Evolutionary conservation across 2,113 vertebrate genomes (phyloP), one percentile per base, ranked within the genome.

Genomic region (Anoplopoma fimbria): DNA sequence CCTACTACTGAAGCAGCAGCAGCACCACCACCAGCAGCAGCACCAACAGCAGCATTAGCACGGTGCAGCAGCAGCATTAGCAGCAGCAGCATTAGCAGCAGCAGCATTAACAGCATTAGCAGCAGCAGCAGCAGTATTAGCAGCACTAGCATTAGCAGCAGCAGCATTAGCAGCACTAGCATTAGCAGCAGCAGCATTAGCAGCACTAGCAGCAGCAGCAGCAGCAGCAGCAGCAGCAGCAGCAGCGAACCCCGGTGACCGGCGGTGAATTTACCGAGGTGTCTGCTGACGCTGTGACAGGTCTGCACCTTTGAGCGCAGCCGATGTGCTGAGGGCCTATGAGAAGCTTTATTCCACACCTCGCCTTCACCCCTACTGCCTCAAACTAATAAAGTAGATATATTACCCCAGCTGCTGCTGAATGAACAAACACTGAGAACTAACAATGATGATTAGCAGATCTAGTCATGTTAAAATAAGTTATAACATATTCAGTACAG

Each of bases 271-370:
- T 87, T 85, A 77, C 73, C 2, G 85, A 89, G 85, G 89, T 87
- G 86, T 67, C 45, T 38, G 81, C 45, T 91, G 88, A 88, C 10
- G 53, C 77, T 77, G 81, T 77, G 86, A 88, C 86, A 86, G 77
- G 42, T 63, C 65, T 82, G 68, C 69, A 81, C 67, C 74, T 92
- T 72, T 68, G 62, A 80, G 81, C 21, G 63, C 15, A 71, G 70
- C 60, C 60, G 62, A 75, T 78, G 73, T 78, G 86, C 73, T 72
- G 61, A 51, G 51, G 64, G 69, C 64, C 21, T 47, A 27, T 58
- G 64, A 80, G 79, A 31, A 40, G 68, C 71, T 65, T 27, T 64
- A 45, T 47, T 70, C n/a, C 17, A 42, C 77, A 74, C 57, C 45
- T 77, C 36, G 40, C 62, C 34, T 60, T 77, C 68, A 84, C 51